A percentile compares a stretch with the other conserved stretches of the same genome.
Conservation (phyloP, 2,888 invertebrate species). For the Euproctis similis region DNA sequence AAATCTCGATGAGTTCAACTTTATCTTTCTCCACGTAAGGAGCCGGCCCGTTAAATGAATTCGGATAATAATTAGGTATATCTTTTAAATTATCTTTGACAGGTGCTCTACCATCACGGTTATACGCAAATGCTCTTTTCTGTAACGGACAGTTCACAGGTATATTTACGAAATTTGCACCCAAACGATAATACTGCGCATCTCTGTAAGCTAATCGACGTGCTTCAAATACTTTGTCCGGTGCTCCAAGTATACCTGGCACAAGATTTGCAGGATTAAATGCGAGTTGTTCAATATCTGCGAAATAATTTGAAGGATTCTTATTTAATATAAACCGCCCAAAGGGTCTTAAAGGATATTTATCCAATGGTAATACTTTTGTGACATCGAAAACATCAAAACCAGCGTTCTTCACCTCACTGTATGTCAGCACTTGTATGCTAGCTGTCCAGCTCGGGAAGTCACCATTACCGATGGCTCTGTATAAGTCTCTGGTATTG, state of each 20-base stretch:
- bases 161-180: slow-evolving; percentile 90
- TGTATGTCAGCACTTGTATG: slow-evolving; percentile 87
- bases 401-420: slow-evolving; percentile 82
- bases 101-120: slow-evolving; percentile 88
- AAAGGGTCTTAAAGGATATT: slow-evolving; percentile 87
- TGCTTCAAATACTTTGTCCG: slow-evolving; percentile 91
- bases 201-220: slow-evolving; percentile 90
- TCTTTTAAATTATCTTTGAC: slow-evolving; percentile 85
- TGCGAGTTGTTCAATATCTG: slow-evolving; percentile 92
- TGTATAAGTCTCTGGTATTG: slow-evolving; percentile 88
- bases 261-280: slow-evolving; percentile 90
- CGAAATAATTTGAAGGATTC: slow-evolving; percentile 91
- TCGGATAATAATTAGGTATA: slow-evolving; percentile 95
- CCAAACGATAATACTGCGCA: slow-evolving; percentile 88
- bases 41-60: slow-evolving; percentile 90
- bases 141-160: slow-evolving; percentile 94
- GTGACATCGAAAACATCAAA: slow-evolving; percentile 94
- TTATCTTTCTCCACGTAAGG: slow-evolving; percentile 75
- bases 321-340: slow-evolving; percentile 88
- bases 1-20: slow-evolving; percentile 65
- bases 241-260: slow-evolving; percentile 91
- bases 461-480: slow-evolving; percentile 83
- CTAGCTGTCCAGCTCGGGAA: slow-evolving; percentile 84
- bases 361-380: slow-evolving; percentile 84
- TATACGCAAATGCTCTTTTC: slow-evolving; percentile 80